phyloP scores from a whole-genome alignment of 2,797 vertebrate species.

The Cossypha caffra region DNA sequence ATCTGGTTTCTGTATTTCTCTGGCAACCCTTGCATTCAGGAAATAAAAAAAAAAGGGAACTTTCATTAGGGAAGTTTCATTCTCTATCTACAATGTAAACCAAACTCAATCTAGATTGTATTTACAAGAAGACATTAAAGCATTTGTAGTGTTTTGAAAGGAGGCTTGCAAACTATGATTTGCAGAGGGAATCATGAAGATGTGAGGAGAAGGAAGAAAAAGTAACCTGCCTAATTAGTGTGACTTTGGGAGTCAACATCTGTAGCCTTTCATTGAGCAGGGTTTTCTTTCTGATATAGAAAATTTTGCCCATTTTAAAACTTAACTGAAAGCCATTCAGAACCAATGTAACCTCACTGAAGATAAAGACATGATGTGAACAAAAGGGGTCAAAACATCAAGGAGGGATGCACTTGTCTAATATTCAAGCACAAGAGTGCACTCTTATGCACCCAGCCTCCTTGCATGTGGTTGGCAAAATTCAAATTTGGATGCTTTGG shows the following conservation, averaged over 20 bases:
- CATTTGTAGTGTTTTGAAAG: background rate
- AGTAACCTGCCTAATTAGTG: background rate
- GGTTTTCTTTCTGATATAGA: background rate
- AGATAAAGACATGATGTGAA: background rate
- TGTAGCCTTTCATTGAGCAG: background rate
- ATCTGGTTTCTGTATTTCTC: background rate
- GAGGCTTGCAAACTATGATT: background rate
- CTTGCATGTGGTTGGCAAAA: accelerated
- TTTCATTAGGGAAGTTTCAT: background rate
- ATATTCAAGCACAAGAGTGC: background rate
- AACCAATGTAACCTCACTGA: background rate
- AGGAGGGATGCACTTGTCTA: background rate
- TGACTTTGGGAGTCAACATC: background rate
- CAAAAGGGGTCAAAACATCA: background rate
- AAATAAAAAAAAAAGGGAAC: background rate
- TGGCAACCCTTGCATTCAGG: background rate
- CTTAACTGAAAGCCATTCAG: background rate
- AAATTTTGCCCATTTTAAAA: background rate
- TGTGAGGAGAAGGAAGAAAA: background rate
- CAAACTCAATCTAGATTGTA: background rate
- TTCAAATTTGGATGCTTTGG: background rate
- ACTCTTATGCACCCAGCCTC: background rate
- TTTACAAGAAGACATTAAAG: background rate
- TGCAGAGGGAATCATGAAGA: background rate
- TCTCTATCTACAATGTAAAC: background rate